Conservation (phyloP, 2,113 vertebrate genomes). For the Oreochromis niloticus region DNA sequence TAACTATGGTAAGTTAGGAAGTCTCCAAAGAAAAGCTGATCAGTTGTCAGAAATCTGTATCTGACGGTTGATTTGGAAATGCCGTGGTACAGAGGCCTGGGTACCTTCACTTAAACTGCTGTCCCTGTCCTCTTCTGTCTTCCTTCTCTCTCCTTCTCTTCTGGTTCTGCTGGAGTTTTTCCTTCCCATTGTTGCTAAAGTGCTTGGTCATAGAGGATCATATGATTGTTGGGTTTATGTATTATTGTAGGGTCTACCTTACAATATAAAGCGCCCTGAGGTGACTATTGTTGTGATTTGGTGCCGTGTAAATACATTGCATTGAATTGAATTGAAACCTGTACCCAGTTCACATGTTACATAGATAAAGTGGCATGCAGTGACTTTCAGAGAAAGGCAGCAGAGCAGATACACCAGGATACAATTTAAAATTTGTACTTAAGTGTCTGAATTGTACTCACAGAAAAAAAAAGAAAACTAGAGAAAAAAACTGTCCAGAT, state of each 20-base stretch:
- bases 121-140: not conserved
- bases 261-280: not conserved
- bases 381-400: not conserved
- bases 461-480: not conserved
- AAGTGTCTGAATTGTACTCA: not conserved
- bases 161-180: not conserved
- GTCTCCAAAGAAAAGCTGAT: not conserved
- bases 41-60: not conserved
- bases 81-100: not conserved
- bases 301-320: not conserved
- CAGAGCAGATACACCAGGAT: not conserved
- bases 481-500: not conserved
- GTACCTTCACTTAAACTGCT: not conserved
- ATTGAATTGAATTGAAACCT: not conserved
- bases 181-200: not conserved
- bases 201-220: not conserved
- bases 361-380: accelerated
- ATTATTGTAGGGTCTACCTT: not conserved
- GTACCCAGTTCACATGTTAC: not conserved
- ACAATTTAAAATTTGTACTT: not conserved
- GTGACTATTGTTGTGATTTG: not conserved
- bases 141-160: not conserved
- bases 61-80: not conserved
- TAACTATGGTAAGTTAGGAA: not conserved
- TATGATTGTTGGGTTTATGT: not conserved